phyloP scores from a whole-genome alignment of 2,113 vertebrate genomes.

The Cnemophilus loriae region DNA sequence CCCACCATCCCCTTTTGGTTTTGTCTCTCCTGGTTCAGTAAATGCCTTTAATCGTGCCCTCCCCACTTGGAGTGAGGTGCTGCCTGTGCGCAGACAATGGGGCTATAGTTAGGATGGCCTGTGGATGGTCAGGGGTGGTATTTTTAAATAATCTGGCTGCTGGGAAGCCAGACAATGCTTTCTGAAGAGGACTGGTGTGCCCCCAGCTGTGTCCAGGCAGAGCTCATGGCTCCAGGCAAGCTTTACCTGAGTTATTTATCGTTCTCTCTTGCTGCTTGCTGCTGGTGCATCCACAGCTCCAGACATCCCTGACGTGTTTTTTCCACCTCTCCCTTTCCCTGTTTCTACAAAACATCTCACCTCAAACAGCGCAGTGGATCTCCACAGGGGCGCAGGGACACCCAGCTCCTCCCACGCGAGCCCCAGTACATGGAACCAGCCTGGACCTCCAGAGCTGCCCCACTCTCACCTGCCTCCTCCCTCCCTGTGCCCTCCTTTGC shows the following conservation, averaged over 20 bases:
- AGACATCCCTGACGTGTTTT: accelerated
- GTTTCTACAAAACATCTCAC: background rate
- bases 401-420: accelerated
- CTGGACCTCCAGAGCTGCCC: background rate
- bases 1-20: background rate
- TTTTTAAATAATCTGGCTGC: background rate
- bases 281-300: background rate
- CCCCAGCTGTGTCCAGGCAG: background rate
- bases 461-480: background rate
- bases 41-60: background rate
- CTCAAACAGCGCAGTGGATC: background rate
- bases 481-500: background rate
- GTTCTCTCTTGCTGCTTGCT: background rate
- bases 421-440: accelerated
- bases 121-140: background rate
- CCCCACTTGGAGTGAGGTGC: background rate
- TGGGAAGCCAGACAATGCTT: accelerated
- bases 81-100: background rate
- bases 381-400: background rate
- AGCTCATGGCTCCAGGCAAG: background rate
- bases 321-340: background rate
- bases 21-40: background rate
- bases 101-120: background rate
- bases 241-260: background rate
- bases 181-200: background rate